phyloP scores from a whole-genome alignment of 2,888 invertebrate species.

The Hydroisotoma schaefferi region DNA sequence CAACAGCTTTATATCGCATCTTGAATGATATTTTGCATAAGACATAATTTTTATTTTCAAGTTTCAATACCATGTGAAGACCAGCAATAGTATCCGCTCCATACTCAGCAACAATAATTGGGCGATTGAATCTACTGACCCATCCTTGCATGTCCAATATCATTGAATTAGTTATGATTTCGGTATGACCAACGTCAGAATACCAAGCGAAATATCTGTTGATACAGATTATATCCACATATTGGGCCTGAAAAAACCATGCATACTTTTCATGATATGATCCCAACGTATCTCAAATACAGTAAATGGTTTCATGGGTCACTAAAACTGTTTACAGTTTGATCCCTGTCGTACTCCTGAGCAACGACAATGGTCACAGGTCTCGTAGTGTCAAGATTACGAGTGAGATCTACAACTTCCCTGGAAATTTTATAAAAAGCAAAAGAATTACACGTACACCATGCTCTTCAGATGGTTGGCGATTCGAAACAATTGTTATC shows the following conservation, averaged over 20 bases:
- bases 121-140: conserved; percentile 76
- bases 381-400: conserved; percentile 32
- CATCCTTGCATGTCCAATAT: conserved; percentile 73
- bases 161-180: conserved; percentile 69
- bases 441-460: conserved; percentile 21
- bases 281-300: neutral
- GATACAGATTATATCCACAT: conserved; percentile 84
- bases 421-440: conserved; percentile 27
- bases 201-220: conserved; percentile 98
- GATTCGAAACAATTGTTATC: conserved; percentile 31
- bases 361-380: conserved; percentile 44
- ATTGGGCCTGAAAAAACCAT: conserved; percentile 60
- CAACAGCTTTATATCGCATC: too few species aligned
- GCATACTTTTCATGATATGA: neutral
- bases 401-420: conserved; percentile 34
- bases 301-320: neutral
- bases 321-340: conserved; percentile 24
- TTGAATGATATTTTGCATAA: too few species aligned
- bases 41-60: neutral
- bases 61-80: conserved; percentile 69
- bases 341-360: conserved; percentile 34
- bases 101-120: conserved; percentile 90
- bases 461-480: conserved; percentile 29
- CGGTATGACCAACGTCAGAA: conserved; percentile 71
- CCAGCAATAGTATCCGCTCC: conserved; percentile 93